Percentiles rank a stretch among this genome's conserved stretches.
phyloP scores from a whole-genome alignment of 2,888 invertebrate genomes.

The Nomada lathburiana region DNA sequence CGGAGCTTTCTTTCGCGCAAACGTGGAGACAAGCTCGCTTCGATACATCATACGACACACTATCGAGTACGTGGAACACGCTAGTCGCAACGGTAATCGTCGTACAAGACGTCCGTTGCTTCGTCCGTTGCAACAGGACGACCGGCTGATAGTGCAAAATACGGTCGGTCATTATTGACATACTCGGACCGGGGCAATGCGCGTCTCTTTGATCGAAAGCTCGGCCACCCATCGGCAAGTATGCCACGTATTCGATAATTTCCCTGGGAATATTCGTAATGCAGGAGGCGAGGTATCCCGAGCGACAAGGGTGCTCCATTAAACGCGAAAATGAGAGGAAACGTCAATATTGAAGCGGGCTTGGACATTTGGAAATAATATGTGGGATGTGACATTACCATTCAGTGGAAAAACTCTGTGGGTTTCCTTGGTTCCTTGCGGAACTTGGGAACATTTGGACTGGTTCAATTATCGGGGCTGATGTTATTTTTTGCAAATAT shows the following conservation, averaged over 20 bases:
- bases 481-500: no score
- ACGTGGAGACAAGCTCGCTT: conserved; percentile 2
- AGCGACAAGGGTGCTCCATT: conserved; percentile 8
- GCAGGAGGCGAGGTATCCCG: conserved; percentile 36
- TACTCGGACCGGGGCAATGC: conserved; percentile 41
- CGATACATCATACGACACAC: not conserved
- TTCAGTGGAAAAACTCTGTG: no score
- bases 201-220: conserved; percentile 47
- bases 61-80: not conserved
- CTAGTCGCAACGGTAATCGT: conserved; percentile 36
- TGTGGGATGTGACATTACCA: no score
- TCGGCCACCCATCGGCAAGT: conserved; percentile 45
- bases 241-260: conserved; percentile 47
- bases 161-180: conserved; percentile 55
- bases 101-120: conserved; percentile 23
- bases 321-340: not conserved
- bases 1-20: not conserved
- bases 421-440: no score
- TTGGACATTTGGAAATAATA: not conserved
- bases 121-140: conserved; percentile 59
- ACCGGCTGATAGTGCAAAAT: conserved; percentile 42
- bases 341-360: not conserved
- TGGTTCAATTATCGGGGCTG: no score
- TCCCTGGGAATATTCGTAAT: conserved; percentile 40
- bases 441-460: no score